These are phyloP conservation scores for Cephalopachus bancanus DNA, from an alignment of 2,797 vertebrate genomes.

Conservation along the genomic window DNA sequence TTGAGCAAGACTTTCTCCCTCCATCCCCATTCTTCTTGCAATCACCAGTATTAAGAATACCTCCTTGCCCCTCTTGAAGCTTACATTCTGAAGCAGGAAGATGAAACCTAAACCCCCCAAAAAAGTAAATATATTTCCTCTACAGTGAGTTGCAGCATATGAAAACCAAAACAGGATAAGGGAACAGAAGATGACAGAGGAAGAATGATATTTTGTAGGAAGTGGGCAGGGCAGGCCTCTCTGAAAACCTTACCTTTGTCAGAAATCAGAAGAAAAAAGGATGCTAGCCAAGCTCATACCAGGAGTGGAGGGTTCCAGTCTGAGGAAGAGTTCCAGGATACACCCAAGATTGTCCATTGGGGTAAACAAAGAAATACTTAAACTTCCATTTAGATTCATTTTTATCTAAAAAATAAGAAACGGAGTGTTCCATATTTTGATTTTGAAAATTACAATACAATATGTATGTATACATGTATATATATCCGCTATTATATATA, in stretches of 20 bases:
- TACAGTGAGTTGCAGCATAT: not conserved
- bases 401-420: not conserved
- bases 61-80: not conserved
- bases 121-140: not conserved
- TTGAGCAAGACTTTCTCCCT: not conserved
- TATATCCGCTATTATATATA: not conserved
- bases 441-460: too few relatives aligned
- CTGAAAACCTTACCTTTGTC: not conserved
- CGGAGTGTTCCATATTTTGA: not conserved
- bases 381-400: not conserved
- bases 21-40: not conserved
- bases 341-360: not conserved
- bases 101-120: not conserved
- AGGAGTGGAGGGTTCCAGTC: not conserved
- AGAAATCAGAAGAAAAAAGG: not conserved
- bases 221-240: not conserved
- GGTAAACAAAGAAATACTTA: not conserved
- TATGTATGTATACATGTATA: too few relatives aligned
- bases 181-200: not conserved
- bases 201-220: not conserved
- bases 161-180: not conserved
- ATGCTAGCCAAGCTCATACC: not conserved
- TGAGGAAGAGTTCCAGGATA: not conserved
- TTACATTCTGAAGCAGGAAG: not conserved
- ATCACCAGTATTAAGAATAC: not conserved